phyloP scores from a whole-genome alignment of 2,888 invertebrate genomes.

The Tinea pellionella region DNA sequence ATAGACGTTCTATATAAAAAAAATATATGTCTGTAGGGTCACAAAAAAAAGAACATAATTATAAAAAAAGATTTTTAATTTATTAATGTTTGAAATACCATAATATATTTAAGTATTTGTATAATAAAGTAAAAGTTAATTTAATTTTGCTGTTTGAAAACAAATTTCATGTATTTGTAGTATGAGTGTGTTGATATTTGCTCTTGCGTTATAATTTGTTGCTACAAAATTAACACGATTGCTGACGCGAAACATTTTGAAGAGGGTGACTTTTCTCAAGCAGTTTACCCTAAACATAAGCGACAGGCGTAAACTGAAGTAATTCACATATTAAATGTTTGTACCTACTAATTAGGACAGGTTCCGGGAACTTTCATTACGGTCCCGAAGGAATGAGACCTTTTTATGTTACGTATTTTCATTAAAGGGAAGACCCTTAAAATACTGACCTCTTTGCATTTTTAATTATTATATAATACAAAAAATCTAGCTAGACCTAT shows the following conservation, averaged over 20 bases:
- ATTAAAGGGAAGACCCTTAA: conserved; percentile 5
- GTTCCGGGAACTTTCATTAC: conserved; percentile 1
- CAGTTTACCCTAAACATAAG: not conserved
- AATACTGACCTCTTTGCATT: conserved; percentile 3
- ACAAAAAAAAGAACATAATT: too few species aligned
- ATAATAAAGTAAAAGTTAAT: too few species aligned
- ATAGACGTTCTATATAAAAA: too few species aligned
- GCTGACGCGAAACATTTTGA: not conserved
- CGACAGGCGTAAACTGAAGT: not conserved
- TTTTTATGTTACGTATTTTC: not conserved
- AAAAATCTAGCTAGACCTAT: not conserved
- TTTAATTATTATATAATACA: not conserved
- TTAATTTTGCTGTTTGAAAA: too few species aligned
- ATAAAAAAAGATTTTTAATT: too few species aligned
- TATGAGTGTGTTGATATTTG: not conserved
- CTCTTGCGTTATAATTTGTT: not conserved
- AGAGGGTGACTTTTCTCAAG: not conserved
- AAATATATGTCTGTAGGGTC: too few species aligned
- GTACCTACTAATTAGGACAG: conserved; percentile 14
- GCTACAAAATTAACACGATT: not conserved
- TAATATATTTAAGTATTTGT: too few species aligned
- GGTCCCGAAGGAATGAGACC: not conserved
- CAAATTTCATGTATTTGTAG: not conserved
- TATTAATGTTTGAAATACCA: too few species aligned
- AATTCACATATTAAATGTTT: conserved; percentile 11